Percentiles rank a stretch among this genome's conserved stretches.
These are phyloP conservation scores for Danaus plexippus DNA, from an alignment of 1,140 invertebrate genomes.

Conservation along the genomic window DNA sequence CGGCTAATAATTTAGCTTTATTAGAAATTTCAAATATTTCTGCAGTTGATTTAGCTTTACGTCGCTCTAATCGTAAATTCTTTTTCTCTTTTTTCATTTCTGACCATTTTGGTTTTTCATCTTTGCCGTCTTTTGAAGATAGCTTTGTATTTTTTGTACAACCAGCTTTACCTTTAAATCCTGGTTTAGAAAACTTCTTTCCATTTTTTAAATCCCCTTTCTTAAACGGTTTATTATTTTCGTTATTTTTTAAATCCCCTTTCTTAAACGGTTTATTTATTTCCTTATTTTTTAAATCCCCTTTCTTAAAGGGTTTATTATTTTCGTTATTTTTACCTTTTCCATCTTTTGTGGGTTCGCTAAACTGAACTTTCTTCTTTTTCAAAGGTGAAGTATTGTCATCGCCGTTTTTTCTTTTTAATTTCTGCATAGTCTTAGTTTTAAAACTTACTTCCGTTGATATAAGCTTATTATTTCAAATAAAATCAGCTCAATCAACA, in stretches of 20 bases:
- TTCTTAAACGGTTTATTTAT: slow-evolving; percentile 18
- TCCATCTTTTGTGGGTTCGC: slow-evolving; percentile 18
- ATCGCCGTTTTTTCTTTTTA: slow-evolving; percentile 47
- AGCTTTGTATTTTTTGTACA: slow-evolving; percentile 24
- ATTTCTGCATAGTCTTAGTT: slow-evolving; percentile 43
- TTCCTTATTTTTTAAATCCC: slow-evolving; percentile 30
- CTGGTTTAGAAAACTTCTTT: slow-evolving; percentile 29
- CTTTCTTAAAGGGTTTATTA: slow-evolving; percentile 29
- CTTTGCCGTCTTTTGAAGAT: slow-evolving; percentile 20
- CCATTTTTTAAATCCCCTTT: slow-evolving; percentile 33
- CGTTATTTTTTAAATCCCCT: slow-evolving; percentile 7
- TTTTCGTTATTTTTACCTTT: slow-evolving; percentile 19
- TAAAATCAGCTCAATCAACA: no score
- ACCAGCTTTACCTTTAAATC: slow-evolving; percentile 26
- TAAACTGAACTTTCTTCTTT: slow-evolving; percentile 46
- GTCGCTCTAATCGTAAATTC: slow-evolving; percentile 71
- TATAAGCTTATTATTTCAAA: no score
- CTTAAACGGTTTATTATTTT: slow-evolving; percentile 24
- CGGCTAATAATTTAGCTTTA: slow-evolving; percentile 83
- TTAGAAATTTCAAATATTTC: slow-evolving; percentile 79
- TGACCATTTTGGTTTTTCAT: slow-evolving; percentile 79
- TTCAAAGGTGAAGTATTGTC: slow-evolving; percentile 27
- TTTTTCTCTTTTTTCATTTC: slow-evolving; percentile 83
- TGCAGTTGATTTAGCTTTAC: slow-evolving; percentile 71
- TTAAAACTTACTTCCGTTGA: background rate